phyloP scores from a whole-genome alignment of 2,888 invertebrate genomes.

The Drosophila conformis region DNA sequence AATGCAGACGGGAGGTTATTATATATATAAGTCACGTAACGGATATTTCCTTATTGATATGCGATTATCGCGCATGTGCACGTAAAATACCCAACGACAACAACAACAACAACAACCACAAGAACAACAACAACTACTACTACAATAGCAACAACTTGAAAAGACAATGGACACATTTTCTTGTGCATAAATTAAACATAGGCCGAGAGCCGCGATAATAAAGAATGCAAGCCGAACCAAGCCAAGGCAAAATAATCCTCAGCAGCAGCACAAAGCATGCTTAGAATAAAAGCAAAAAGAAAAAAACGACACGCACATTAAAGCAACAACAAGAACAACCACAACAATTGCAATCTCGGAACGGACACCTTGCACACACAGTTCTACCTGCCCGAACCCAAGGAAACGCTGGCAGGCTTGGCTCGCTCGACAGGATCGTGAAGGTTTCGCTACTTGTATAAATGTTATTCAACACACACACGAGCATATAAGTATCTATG shows the following conservation, averaged over 20 bases:
- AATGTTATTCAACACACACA: conserved; percentile 43
- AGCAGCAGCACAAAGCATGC: conserved; percentile 62
- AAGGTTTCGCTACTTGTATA: conserved; percentile 52
- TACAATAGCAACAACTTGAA: conserved; percentile 27
- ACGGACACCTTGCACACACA: conserved; percentile 34
- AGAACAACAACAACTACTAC: conserved; percentile 18
- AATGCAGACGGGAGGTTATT: conserved; percentile 49
- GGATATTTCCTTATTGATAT: conserved; percentile 84
- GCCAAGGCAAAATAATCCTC: conserved; percentile 23
- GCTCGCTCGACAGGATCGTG: conserved; percentile 44
- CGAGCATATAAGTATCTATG: not conserved
- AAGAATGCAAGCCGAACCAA: conserved; percentile 62
- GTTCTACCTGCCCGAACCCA: conserved; percentile 7
- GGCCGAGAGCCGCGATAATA: conserved; percentile 63
- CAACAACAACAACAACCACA: conserved; percentile 14
- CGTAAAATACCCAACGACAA: conserved; percentile 58
- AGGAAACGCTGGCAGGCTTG: conserved; percentile 22
- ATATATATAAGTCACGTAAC: conserved; percentile 84
- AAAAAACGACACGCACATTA: no score
- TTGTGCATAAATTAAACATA: conserved; percentile 73
- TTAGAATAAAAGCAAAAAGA: conserved; percentile 70
- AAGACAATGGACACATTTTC: conserved; percentile 75
- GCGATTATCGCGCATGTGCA: conserved; percentile 82
- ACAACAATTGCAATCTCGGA: conserved; percentile 52
- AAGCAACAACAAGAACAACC: no score